These are phyloP conservation scores for Contarinia nasturtii DNA, from an alignment of 1,140 invertebrate species.

Conservation along the genomic window DNA sequence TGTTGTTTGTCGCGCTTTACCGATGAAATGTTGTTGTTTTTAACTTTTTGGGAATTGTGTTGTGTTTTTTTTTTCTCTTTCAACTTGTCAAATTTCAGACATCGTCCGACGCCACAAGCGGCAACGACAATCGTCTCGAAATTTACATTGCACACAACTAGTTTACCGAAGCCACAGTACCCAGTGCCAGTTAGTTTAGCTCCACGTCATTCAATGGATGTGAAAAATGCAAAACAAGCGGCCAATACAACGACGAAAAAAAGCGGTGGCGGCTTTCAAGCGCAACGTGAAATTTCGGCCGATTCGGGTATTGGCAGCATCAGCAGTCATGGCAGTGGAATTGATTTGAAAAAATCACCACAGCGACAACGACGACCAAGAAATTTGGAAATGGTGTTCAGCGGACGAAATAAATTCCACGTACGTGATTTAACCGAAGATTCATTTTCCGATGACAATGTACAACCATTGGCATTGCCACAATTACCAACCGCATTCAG, in stretches of 20 bases:
- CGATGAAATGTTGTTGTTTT: neutral
- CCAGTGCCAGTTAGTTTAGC: constrained; percentile 26
- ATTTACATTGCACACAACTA: constrained; percentile 52
- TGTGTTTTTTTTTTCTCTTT: too few species aligned
- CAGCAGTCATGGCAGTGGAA: constrained; percentile 17
- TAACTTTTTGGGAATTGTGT: neutral
- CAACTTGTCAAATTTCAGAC: too few species aligned
- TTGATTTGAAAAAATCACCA: constrained; percentile 10
- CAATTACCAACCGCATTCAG: constrained; percentile 23
- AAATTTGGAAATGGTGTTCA: constrained; percentile 34
- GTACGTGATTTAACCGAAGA: constrained; percentile 33
- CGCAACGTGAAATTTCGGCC: constrained; percentile 27
- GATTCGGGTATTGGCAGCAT: constrained; percentile 42
- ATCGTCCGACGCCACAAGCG: constrained; percentile 14
- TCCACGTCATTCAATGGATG: constrained; percentile 24
- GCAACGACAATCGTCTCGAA: constrained; percentile 25
- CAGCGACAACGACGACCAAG: constrained; percentile 25
- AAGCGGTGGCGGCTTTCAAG: constrained; percentile 18
- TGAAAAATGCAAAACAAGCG: constrained; percentile 52
- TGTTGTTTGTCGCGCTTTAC: neutral
- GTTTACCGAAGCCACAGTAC: constrained; percentile 49
- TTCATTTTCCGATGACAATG: constrained; percentile 30
- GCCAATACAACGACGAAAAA: constrained; percentile 35
- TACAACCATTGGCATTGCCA: constrained; percentile 33
- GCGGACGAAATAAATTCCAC: constrained; percentile 34